A percentile compares a stretch with the other conserved stretches of the same genome.
phyloP scores from a whole-genome alignment of 2,888 invertebrate species.

The Lobophora halterata region DNA sequence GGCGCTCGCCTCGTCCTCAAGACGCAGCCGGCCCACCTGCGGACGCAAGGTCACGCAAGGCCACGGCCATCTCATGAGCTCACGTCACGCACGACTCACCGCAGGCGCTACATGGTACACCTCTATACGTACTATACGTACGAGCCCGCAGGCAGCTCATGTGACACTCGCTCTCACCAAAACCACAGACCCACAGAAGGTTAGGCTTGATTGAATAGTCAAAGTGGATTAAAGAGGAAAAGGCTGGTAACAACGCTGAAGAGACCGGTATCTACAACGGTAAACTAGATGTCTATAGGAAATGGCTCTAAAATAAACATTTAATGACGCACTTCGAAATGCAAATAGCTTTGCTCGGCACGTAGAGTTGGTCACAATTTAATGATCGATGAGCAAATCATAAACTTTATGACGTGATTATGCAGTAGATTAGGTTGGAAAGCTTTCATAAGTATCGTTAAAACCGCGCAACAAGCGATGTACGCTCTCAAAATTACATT shows the following conservation, averaged over 20 bases:
- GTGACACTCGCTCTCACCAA: too few relatives aligned
- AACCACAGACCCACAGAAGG: too few relatives aligned
- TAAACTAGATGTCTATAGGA: background rate
- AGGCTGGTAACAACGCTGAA: too few relatives aligned
- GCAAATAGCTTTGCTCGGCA: conserved; percentile 3
- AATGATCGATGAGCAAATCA: conserved; percentile 3
- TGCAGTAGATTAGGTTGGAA: background rate
- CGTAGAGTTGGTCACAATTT: conserved; percentile 3
- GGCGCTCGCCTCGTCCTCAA: conserved; percentile 4
- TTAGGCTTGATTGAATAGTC: too few relatives aligned
- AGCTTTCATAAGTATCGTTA: background rate
- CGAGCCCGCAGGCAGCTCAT: too few relatives aligned
- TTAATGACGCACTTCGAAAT: conserved; percentile 9
- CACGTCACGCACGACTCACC: conserved; percentile 12
- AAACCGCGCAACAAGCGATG: conserved; percentile 1
- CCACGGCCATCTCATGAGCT: conserved; percentile 31
- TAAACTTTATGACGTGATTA: conserved; percentile 10
- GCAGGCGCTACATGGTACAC: background rate
- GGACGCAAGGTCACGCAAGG: conserved; percentile 46
- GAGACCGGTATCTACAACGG: too few relatives aligned
- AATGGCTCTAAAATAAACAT: conserved; percentile 11
- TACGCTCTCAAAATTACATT: background rate
- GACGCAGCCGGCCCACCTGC: conserved; percentile 23
- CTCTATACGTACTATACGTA: background rate
- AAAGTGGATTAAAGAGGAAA: too few relatives aligned